Evolutionary conservation across 2,113 vertebrate genomes (phyloP).

Genomic region (Petaurus breviceps): DNA sequence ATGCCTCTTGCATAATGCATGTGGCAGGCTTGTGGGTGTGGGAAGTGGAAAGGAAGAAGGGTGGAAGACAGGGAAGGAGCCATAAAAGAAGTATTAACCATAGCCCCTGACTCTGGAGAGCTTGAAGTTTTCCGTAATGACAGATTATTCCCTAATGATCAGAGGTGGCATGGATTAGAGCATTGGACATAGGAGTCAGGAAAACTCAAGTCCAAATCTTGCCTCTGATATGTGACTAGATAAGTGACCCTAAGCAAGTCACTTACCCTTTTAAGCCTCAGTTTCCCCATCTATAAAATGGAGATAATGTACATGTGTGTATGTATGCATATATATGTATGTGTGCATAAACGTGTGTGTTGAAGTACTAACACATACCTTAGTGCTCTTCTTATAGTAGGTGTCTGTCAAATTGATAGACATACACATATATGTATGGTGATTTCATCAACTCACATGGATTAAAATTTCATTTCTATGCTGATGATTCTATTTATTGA

Average conservation of each 20-base stretch:
- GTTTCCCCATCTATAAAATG: slow-evolving; percentile 16
- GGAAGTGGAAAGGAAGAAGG: not conserved
- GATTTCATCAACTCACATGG: not conserved
- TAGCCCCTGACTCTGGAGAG: not conserved
- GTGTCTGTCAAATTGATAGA: not conserved
- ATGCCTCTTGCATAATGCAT: not conserved
- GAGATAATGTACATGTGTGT: not conserved
- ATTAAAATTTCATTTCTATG: not conserved
- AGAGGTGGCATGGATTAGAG: not conserved
- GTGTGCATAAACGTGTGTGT: not conserved
- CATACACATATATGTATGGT: not conserved
- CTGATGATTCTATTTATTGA: not conserved
- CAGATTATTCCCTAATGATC: fast-evolving
- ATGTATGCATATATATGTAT: not conserved
- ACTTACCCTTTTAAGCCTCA: not conserved
- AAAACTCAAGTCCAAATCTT: not conserved
- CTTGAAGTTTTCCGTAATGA: not conserved
- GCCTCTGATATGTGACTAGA: fast-evolving
- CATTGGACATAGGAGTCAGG: not conserved
- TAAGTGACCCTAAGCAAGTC: not conserved
- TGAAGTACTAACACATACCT: not conserved
- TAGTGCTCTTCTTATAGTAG: not conserved
- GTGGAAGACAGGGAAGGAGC: not conserved
- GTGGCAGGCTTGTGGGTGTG: not conserved
- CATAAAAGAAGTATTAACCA: not conserved